Percentiles rank a stretch among this genome's conserved stretches.
Conservation (phyloP, 2,797 vertebrate species). For the Darevskia nairensis region DNA sequence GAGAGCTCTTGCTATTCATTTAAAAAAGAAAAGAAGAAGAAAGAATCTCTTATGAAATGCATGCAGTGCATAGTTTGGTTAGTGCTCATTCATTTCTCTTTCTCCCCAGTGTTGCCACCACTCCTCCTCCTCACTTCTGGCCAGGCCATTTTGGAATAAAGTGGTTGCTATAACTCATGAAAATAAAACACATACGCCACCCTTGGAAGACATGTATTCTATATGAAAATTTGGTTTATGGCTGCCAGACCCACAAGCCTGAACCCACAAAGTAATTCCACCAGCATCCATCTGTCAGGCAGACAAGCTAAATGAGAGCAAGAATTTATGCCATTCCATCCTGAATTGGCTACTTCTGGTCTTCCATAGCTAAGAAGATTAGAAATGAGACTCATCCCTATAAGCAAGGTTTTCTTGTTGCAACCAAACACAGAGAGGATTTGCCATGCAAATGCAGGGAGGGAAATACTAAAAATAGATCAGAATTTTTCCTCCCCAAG, state of each 20-base stretch:
- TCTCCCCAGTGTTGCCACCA: slow-evolving; percentile 39
- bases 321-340: slow-evolving; percentile 78
- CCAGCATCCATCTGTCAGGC: slow-evolving; percentile 79
- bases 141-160: slow-evolving; percentile 63
- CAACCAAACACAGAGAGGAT: background rate
- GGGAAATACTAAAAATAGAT: slow-evolving; percentile 20
- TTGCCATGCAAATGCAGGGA: background rate
- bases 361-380: slow-evolving; percentile 67
- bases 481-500: background rate
- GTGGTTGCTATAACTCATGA: slow-evolving; percentile 76
- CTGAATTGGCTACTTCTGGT: slow-evolving; percentile 69
- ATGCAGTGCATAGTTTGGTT: slow-evolving; percentile 28
- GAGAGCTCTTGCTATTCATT: slow-evolving; percentile 38
- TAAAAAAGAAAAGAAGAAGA: slow-evolving; percentile 29
- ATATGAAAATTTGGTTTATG: slow-evolving; percentile 86
- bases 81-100: slow-evolving; percentile 34
- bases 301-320: slow-evolving; percentile 81
- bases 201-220: slow-evolving; percentile 81
- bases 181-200: slow-evolving; percentile 79
- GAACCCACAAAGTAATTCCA: slow-evolving; percentile 80
- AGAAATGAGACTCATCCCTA: slow-evolving; percentile 46
- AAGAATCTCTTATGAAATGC: slow-evolving; percentile 36
- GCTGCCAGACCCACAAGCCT: slow-evolving; percentile 82
- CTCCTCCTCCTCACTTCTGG: slow-evolving; percentile 54
- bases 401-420: slow-evolving; percentile 38